These are phyloP conservation scores for Zygogramma bicolorata DNA, from an alignment of 2,888 invertebrate genomes.

Conservation along the genomic window DNA sequence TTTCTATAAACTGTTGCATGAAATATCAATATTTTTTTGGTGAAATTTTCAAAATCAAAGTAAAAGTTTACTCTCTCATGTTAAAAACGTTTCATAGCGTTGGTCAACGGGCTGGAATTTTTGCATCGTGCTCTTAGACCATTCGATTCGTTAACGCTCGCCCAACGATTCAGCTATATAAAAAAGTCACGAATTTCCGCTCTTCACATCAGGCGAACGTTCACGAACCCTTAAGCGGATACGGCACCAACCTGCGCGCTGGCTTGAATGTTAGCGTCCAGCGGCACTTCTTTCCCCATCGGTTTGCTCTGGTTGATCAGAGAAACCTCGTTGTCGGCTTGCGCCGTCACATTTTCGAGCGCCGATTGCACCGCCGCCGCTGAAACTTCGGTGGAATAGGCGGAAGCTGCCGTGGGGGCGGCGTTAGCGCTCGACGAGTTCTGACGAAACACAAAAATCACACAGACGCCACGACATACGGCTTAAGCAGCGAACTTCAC, in stretches of 20 bases:
- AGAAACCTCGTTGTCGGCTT: constrained; percentile 65
- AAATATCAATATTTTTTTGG: no score
- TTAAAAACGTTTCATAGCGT: no score
- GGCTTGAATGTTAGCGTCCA: constrained; percentile 67
- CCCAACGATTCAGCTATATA: neutral
- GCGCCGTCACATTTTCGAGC: constrained; percentile 56
- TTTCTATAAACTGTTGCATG: no score
- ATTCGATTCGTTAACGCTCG: neutral
- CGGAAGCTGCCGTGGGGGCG: constrained; percentile 39
- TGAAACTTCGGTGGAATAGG: constrained; percentile 46
- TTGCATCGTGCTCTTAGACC: no score
- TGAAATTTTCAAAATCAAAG: no score
- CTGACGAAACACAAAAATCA: constrained; percentile 34
- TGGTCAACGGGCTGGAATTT: no score
- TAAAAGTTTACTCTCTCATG: no score
- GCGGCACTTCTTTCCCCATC: constrained; percentile 60
- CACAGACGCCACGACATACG: neutral
- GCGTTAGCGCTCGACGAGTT: constrained; percentile 23
- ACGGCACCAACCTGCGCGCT: constrained; percentile 59
- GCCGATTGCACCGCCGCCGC: constrained; percentile 52
- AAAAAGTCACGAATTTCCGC: no score
- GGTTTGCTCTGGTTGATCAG: constrained; percentile 68
- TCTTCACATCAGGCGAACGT: neutral
- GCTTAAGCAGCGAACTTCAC: neutral
- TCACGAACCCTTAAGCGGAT: neutral